phyloP scores from a whole-genome alignment of 2,797 vertebrate genomes.

The Pangasius djambal region DNA sequence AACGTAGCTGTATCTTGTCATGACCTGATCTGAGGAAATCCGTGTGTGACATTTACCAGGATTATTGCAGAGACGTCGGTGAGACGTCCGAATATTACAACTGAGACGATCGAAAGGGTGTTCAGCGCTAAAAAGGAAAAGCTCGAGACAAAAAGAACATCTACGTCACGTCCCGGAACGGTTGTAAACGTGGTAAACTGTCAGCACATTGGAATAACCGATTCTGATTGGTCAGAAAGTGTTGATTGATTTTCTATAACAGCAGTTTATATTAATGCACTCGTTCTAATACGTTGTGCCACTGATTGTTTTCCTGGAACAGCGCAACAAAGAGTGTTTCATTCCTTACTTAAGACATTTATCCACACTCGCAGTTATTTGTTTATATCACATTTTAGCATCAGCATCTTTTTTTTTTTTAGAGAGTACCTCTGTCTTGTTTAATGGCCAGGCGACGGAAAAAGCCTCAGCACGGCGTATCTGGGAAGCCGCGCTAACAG shows the following conservation, averaged over 20 bases:
- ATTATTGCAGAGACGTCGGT: not conserved
- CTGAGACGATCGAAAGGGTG: not conserved
- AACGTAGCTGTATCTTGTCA: not conserved
- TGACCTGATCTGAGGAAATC: not conserved
- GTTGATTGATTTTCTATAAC: not conserved
- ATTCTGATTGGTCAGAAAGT: not conserved
- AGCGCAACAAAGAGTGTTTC: not conserved
- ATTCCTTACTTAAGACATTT: not conserved
- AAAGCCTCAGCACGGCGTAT: not conserved
- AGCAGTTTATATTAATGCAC: not conserved
- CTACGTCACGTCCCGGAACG: not conserved
- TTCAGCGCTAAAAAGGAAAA: not conserved
- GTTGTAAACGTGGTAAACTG: not conserved
- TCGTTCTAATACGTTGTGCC: not conserved
- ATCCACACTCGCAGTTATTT: not conserved
- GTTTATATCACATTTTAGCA: not conserved
- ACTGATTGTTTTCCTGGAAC: not conserved
- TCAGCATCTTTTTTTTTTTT: not conserved
- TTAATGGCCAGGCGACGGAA: not conserved
- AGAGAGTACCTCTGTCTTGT: not conserved
- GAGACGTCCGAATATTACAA: not conserved
- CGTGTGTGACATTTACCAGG: not conserved
- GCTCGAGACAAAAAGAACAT: not conserved
- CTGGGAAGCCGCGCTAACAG: not conserved
- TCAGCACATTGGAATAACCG: not conserved